phyloP scores from a whole-genome alignment of 2,888 invertebrate genomes.

The Pterostichus niger region DNA sequence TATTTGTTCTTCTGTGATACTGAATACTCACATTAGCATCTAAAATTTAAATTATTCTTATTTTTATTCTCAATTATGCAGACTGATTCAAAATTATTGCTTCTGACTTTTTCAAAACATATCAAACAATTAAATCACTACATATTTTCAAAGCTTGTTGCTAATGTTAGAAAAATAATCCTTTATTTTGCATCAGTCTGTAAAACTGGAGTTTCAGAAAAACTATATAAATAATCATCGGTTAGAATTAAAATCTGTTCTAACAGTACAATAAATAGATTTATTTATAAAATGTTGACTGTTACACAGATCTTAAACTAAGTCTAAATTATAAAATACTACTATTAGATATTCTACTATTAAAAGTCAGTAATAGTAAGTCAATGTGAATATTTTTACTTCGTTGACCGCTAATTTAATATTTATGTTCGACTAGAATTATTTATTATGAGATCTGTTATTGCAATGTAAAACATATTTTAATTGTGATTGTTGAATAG shows the following conservation, averaged over 20 bases:
- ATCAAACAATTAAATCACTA: neutral
- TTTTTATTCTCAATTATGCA: constrained; percentile 36
- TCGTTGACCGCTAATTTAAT: constrained; percentile 58
- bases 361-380: constrained; percentile 52
- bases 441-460: constrained; percentile 58
- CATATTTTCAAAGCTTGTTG: too few species aligned
- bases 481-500: constrained; percentile 58
- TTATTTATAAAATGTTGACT: neutral
- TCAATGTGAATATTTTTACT: constrained; percentile 59
- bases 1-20: constrained; percentile 62
- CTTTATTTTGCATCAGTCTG: neutral
- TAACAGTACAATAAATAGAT: too few species aligned
- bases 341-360: constrained; percentile 50
- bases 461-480: constrained; percentile 58
- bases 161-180: neutral
- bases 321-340: constrained; percentile 41
- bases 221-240: neutral
- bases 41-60: constrained; percentile 48
- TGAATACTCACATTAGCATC: constrained; percentile 55
- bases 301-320: neutral
- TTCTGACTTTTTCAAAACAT: neutral
- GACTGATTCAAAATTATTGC: constrained; percentile 27
- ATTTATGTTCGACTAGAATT: constrained; percentile 53
- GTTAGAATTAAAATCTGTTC: neutral
- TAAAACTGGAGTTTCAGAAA: neutral